A percentile compares a stretch with the other conserved stretches of the same genome.
Conservation (phyloP, 2,113 vertebrate species). For the Capreolus pygargus region DNA sequence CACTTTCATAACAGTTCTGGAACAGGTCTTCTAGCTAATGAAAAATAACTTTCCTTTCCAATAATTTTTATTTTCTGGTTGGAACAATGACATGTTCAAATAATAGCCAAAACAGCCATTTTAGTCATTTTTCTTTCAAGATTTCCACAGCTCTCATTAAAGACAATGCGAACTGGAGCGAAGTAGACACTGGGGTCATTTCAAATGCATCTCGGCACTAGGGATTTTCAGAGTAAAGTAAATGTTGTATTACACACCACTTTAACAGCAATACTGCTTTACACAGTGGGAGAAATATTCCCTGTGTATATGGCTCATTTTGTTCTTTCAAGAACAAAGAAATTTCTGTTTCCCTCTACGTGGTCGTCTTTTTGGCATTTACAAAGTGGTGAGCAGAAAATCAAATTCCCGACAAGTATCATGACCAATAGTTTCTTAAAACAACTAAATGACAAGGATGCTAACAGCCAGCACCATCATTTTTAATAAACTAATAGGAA, state of each 20-base stretch:
- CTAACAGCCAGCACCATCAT: not conserved
- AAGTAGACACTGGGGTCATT: conserved; percentile 52
- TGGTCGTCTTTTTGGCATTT: not conserved
- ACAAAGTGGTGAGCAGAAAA: not conserved
- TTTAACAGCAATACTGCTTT: not conserved
- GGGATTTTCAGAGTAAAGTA: not conserved
- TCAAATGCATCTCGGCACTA: not conserved
- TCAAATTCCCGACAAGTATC: conserved; percentile 8
- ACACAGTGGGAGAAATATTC: not conserved
- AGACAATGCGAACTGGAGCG: not conserved
- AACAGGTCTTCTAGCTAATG: conserved; percentile 63
- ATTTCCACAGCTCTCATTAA: conserved; percentile 40
- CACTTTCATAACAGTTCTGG: conserved; percentile 64
- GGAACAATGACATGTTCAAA: conserved; percentile 45
- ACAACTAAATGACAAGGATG: not conserved
- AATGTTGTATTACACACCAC: not conserved
- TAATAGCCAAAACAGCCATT: conserved; percentile 31
- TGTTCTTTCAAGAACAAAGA: not conserved
- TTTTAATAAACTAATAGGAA: not conserved
- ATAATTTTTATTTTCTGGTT: conserved; percentile 63
- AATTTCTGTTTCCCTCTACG: not conserved
- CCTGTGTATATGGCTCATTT: not conserved
- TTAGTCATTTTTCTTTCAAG: conserved; percentile 46
- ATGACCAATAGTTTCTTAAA: not conserved
- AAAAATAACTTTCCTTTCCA: conserved; percentile 52